Base-by-base conservation (phyloP, 2,797 vertebrate species). In the Aphelocoma californica region DNA sequence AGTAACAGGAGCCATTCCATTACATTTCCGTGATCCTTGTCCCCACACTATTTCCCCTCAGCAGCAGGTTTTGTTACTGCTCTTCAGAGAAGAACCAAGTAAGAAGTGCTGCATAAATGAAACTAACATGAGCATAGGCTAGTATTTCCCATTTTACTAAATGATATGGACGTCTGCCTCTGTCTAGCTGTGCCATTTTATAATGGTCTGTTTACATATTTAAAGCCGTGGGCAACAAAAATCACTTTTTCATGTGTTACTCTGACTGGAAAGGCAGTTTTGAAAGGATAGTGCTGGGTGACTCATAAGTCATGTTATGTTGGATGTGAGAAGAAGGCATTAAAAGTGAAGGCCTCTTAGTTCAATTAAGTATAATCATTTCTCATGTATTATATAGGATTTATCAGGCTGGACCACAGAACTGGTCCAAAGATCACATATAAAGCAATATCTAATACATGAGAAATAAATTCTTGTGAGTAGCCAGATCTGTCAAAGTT, bases 261-360 rank as follows among this genome's bases (percentile, higher is more conserved):
- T 91, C 56, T 92, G 72, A 81, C 28, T 67, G 73, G 72, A 94
- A 92, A 88, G 57, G 36, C 53, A 78, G 57, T 60, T 85, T 88
- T 88, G 79, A 92, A 94, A 77, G 64, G 54, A 94, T 88, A 91
- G 16, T 73, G 67, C 73, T 86, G 78, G 20, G 18, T 95, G 91
- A 95, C 79, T 90, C 75, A 81, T 81, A 94, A 95, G 58, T 94
- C 80, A 73, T 48, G 45, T 61, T 88, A 86, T 29, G 42, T 21
- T 92, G 73, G 79, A 73, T 69, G 85, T 6, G 32, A 93, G 54
- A 92, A 95, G 48, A 91, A 92, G 84, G 88, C 21, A 86, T 94
- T 84, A 82, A 80, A 91, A 91, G 62, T 79, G 86, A 96, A 96
- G 84, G 53, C 78, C 81, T 95, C 88, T 92, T 94, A 95, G 56